These are phyloP conservation scores for Ptychoptera contaminata DNA, from an alignment of 2,888 invertebrate species.

Conservation along the genomic window DNA sequence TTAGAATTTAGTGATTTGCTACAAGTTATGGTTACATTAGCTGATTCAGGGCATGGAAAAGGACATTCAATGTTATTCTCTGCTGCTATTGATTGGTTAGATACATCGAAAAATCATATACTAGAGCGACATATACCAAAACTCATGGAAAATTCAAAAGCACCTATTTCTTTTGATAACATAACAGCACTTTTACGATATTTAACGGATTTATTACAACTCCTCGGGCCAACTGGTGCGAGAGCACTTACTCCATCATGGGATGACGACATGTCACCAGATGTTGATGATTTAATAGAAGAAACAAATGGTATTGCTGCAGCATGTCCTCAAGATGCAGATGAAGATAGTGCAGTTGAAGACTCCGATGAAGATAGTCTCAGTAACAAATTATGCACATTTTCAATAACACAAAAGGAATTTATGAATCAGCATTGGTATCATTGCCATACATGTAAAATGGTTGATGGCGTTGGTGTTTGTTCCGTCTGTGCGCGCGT, in stretches of 20 bases:
- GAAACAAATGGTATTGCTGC: slow-evolving; percentile 50
- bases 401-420: slow-evolving; percentile 91
- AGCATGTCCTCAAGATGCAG: slow-evolving; percentile 35
- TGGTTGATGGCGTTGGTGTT: slow-evolving; percentile 96
- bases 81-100: slow-evolving; percentile 65
- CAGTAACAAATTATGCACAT: slow-evolving; percentile 73
- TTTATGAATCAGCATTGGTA: slow-evolving; percentile 99
- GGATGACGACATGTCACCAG: slow-evolving; percentile 61
- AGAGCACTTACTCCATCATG: slow-evolving; percentile 53
- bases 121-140: slow-evolving; percentile 19
- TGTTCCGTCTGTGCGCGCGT: slow-evolving; percentile 96
- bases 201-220: slow-evolving; percentile 48
- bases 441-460: slow-evolving; percentile 96
- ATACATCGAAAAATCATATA: slow-evolving; percentile 40
- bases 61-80: slow-evolving; percentile 71
- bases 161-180: slow-evolving; percentile 45
- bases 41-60: slow-evolving; percentile 66
- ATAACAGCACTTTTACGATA: slow-evolving; percentile 75
- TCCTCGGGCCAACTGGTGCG: slow-evolving; percentile 26
- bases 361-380: slow-evolving; percentile 31
- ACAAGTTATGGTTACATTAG: slow-evolving; percentile 64
- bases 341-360: slow-evolving; percentile 84
- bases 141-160: slow-evolving; percentile 12
- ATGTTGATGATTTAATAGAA: slow-evolving; percentile 69
- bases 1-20: slow-evolving; percentile 65